Base-by-base conservation (phyloP, 2,113 vertebrate species). In the Trogon melanurus region DNA sequence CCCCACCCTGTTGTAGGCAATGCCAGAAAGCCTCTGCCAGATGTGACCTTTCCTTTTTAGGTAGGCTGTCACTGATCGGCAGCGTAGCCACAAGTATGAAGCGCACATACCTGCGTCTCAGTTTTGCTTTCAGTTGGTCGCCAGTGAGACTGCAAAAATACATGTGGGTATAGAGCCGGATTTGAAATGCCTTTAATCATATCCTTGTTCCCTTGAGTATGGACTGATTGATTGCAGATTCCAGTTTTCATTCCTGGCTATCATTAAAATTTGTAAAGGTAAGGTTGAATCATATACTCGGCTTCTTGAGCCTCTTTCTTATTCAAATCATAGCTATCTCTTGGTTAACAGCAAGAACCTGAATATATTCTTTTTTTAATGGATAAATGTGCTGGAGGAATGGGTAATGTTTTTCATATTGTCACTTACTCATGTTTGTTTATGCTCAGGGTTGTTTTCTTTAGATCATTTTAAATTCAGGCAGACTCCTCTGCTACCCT, bases 221-320 rank as follows among this genome's bases (percentile, higher is more conserved):
- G 8, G 54, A 71, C 72, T 92, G 93, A 93, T 70, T 94, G 92
- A 96, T 91, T 94, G 76, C 48, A 93, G 83, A 92, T 86, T 84
- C 88, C 86, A 85, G 21, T 89, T 92, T 92, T 91, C 82, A 72
- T 91, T 94, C 57, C 61, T 61, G 73, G 30, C 45, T 92, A 80
- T 93, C 94, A 95, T 91, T 96, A 95, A 89, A 69, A 93, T 89
- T 78, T 86, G 48, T 85, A 79, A 88, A 91, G 36, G 64, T 84
- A 76, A 79, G 44, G 15, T 25, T 69, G 79, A 95, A 92, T 86
- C 27, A 9, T 29, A 67, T 10, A 57, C 34, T 54, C 41, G 58
- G 51, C 34, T 93, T 70, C 65, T 79, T 84, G 65, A 84, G 62
- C 50, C 54, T 88, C 79, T 88, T 94, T 93, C 54, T 91, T 84